A percentile compares a stretch with the other conserved stretches of the same genome.
These are phyloP conservation scores for Hemibagrus guttatus DNA, from an alignment of 2,797 vertebrate genomes.

Conservation along the genomic window DNA sequence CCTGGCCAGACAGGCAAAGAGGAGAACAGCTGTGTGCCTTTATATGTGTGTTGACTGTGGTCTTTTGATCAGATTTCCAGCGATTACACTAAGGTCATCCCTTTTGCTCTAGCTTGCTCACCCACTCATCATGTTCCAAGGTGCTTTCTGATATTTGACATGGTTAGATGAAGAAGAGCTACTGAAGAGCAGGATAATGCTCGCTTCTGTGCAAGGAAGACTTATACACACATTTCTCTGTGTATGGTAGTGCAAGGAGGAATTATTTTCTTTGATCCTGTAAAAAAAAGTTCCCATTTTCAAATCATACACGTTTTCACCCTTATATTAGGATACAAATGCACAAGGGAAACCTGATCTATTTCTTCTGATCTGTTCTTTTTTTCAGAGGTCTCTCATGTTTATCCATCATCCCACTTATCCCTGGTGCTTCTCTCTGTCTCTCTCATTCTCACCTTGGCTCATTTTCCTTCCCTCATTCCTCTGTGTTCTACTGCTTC, in stretches of 20 bases:
- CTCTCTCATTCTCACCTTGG: not conserved
- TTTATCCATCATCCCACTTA: conserved; percentile 49
- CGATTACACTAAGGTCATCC: conserved; percentile 30
- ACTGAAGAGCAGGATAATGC: not conserved
- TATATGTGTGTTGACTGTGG: conserved; percentile 23
- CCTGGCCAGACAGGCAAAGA: conserved; percentile 24
- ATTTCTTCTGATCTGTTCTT: conserved; percentile 31
- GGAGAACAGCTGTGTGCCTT: not conserved
- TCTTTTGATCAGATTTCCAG: conserved; percentile 29
- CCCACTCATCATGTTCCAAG: not conserved
- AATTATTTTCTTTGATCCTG: conserved; percentile 41
- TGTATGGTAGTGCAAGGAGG: conserved; percentile 16
- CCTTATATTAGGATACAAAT: conserved; percentile 38
- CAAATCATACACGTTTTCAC: conserved; percentile 31
- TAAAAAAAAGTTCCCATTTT: conserved; percentile 39
- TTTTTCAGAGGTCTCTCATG: conserved; percentile 37
- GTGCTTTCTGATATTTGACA: conserved; percentile 21
- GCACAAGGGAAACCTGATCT: conserved; percentile 13
- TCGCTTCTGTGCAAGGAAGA: not conserved
- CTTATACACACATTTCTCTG: not conserved
- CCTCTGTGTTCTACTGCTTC: conserved; percentile 36
- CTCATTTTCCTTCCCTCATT: conserved; percentile 9
- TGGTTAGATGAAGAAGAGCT: not conserved
- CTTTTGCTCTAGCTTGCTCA: not conserved
- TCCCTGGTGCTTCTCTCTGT: not conserved